Evolutionary conservation across 2,797 vertebrate species (phyloP), one percentile per base, ranked within the genome.

Genomic region (Adrianichthys oophorus): DNA sequence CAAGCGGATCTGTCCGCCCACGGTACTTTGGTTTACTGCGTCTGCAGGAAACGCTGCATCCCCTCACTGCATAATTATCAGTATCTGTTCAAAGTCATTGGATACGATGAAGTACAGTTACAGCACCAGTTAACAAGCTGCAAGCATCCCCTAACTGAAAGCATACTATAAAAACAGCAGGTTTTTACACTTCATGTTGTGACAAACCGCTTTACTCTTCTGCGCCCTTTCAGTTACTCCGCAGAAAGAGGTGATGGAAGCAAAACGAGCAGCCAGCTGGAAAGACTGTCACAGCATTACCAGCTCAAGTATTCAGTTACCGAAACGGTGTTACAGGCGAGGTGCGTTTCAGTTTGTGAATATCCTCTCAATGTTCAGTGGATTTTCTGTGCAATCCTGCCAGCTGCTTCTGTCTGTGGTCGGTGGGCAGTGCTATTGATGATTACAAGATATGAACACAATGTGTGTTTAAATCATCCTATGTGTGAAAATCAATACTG

Each of bases 271-370:
- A 47, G 44, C 29, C 59, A 26, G 44, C 64, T 41, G 17, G 14
- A 65, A 56, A 37, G 4, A 43, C 50, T 23, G 32, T 58, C 48
- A 19, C 52, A 43, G 69, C 48, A 52, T 62, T 69, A 66, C 61
- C 63, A 59, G 5, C 72, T 75, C 4, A 43, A 67, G 56, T 76
- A 57, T 78, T 82, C 60, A 54, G 66, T 83, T 82, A 80, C 84
- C 63, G 45, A 59, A 61, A 58, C 7, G 62, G 78, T 83, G 76
- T 87, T 85, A 60, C 51, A 55, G 62, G 72, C 65, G 18, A 52
- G 64, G 62, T 66, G 61, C 68, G 56, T 70, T 80, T 72, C 59
- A 49, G 19, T 60, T 48, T 12, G 21, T 18, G 4, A 61, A 43
- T 61, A 52, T 51, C 61, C 1, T 24, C 19, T 47, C 52, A 21